A percentile compares a stretch with the other conserved stretches of the same genome.
Evolutionary conservation across 2,888 invertebrate species (phyloP).

Genomic region (Thymelicus acteon): DNA sequence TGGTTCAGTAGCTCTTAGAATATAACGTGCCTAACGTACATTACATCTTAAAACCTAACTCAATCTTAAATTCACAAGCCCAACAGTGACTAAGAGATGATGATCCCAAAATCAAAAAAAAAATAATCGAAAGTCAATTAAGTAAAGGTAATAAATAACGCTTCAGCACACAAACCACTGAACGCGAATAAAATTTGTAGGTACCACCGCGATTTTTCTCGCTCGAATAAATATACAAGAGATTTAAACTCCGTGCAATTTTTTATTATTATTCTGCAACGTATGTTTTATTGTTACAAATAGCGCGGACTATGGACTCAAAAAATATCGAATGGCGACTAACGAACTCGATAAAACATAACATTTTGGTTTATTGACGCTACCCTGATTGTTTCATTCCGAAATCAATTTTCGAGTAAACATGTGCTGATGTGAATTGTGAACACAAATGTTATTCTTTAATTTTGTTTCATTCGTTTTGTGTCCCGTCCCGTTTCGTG

Average conservation of each 20-base stretch:
- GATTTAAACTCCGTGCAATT: conserved; percentile 20
- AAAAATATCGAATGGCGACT: conserved; percentile 34
- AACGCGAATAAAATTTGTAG: conserved; percentile 17
- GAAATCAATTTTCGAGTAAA: conserved; percentile 34
- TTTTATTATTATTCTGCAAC: conserved; percentile 30
- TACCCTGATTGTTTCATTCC: conserved; percentile 36
- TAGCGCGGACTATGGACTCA: conserved; percentile 25
- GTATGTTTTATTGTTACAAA: conserved; percentile 37
- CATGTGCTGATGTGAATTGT: conserved; percentile 31
- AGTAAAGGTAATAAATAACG: neutral
- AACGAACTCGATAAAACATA: conserved; percentile 36
- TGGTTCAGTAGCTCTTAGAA: too few relatives aligned
- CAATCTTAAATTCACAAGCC: too few relatives aligned
- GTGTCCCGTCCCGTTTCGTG: conserved; percentile 5
- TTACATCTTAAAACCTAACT: too few relatives aligned
- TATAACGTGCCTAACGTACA: too few relatives aligned
- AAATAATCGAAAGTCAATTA: too few relatives aligned
- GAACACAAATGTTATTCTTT: conserved; percentile 36
- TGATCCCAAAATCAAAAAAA: too few relatives aligned
- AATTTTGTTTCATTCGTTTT: conserved; percentile 25
- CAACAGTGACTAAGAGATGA: too few relatives aligned
- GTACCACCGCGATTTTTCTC: conserved; percentile 18
- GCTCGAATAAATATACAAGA: conserved; percentile 16
- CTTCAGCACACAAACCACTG: conserved; percentile 8
- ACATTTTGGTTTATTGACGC: conserved; percentile 33